Base-by-base conservation (phyloP, 2,113 vertebrate species). In the Hucho hucho region DNA sequence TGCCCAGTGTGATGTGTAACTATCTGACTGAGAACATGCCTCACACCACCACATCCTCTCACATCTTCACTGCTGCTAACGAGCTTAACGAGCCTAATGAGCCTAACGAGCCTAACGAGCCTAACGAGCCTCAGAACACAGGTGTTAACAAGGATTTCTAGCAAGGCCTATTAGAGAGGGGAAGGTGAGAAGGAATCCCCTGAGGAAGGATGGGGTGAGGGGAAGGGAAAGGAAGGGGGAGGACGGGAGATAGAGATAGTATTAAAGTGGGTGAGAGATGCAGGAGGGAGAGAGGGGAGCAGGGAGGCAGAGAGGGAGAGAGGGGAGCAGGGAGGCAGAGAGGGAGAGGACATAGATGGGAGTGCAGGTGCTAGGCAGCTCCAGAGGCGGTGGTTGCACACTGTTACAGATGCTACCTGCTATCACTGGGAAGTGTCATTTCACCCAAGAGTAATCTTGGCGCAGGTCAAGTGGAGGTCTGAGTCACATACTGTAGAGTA, bases 1-100 rank as follows among this genome's bases (percentile, higher is more conserved):
- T 74, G 67, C 77, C 16, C 18, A 3, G 66, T 29, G 76, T 77
- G 71, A 82, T 64, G 12, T 72, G 58, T 68, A 72, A 65, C 22
- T 0, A 1, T 68, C 61, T 76, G 75, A 80, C 70, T 68, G 67
- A 9, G 69, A 61, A 53, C 49, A 4, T 53, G 32, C 61, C 7
- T 2, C 29, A 56, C 65, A 37, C 24, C 46, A 3, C 14, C 37
- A 58, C 64, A n/a, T 49, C 6, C 65, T 64, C 28, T 37, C 43
- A 73, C 68, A 16, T 18, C 49, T 5, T 53, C 28, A 12, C 64
- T 29, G 76, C 71, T 69, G 73, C 29, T 81, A 79, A 79, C 59
- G 24, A 74, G 71, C 16, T 3, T 53, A 53, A 53, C 49, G 1
- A 24, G 7, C n/a, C 29, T 81, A 79, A 79, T 46, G 22, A 73